Percentiles rank a stretch among this genome's conserved stretches.
Evolutionary conservation across 53 echinoderm and acorn worm genomes (phyloP).

Genomic region (Actinopyga echinites): DNA sequence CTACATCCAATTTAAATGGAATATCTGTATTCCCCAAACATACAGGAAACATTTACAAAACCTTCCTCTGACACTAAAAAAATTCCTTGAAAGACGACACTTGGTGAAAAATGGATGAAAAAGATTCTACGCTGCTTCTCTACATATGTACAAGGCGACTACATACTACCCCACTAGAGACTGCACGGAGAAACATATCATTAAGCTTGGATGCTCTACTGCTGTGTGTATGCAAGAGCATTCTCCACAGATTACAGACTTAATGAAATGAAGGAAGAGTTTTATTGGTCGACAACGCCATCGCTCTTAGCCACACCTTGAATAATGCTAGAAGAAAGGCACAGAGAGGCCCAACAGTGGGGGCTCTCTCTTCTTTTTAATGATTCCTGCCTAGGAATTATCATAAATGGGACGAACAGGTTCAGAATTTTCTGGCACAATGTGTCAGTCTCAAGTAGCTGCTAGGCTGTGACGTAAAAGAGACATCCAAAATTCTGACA

Average conservation of each 20-base stretch:
- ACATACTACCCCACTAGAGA: conserved; percentile 26
- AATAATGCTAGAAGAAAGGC: conserved; percentile 41
- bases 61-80: neutral
- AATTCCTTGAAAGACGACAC: conserved; percentile 22
- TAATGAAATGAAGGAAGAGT: conserved; percentile 43
- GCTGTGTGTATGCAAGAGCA: conserved; percentile 10
- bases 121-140: conserved; percentile 1
- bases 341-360: conserved; percentile 31
- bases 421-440: conserved; percentile 2
- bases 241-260: neutral
- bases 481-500: conserved; percentile 33
- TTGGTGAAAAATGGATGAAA: conserved; percentile 19
- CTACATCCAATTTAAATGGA: no score
- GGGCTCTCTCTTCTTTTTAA: conserved; percentile 31
- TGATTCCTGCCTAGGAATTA: neutral
- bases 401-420: conserved; percentile 38
- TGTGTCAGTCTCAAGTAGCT: neutral
- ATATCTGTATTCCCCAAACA: no score
- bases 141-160: conserved; percentile 37
- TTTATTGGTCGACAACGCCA: conserved; percentile 30
- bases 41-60: no score
- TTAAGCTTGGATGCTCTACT: neutral
- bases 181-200: conserved; percentile 34
- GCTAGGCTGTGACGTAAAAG: conserved; percentile 24
- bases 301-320: conserved; percentile 48